A percentile compares a stretch with the other conserved stretches of the same genome.
Conservation (phyloP, 2,797 vertebrate genomes). For the Harpagifer antarcticus region DNA sequence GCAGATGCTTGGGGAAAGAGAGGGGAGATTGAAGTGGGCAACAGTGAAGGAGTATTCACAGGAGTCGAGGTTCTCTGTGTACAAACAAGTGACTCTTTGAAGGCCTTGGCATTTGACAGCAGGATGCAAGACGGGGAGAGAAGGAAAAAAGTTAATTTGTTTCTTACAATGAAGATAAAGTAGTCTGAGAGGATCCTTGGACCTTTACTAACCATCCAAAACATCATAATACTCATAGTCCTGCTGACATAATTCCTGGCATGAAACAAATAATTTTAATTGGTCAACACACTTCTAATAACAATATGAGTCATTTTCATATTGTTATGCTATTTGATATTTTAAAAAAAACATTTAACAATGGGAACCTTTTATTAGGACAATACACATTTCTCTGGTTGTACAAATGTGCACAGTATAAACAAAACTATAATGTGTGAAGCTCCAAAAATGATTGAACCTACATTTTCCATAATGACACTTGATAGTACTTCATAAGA, state of each 20-base stretch:
- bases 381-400: not conserved
- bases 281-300: not conserved
- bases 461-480: too few species aligned
- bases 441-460: too few species aligned
- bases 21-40: not conserved
- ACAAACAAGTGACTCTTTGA: constrained; percentile 59
- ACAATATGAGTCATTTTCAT: not conserved
- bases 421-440: not conserved
- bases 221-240: not conserved
- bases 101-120: constrained; percentile 55
- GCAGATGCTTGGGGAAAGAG: not conserved
- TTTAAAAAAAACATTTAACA: not conserved
- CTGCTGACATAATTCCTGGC: not conserved
- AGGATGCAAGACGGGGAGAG: constrained; percentile 47
- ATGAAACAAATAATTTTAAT: not conserved
- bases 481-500: too few species aligned
- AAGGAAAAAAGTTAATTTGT: constrained; percentile 31
- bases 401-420: not conserved
- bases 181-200: constrained; percentile 22
- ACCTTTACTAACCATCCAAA: constrained; percentile 19
- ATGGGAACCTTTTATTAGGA: not conserved
- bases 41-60: constrained; percentile 31
- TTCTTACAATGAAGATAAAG: constrained; percentile 36
- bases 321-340: not conserved
- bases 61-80: constrained; percentile 13